Evolutionary conservation across 2,888 invertebrate genomes (phyloP).

Genomic region (Drosophila picticornis): DNA sequence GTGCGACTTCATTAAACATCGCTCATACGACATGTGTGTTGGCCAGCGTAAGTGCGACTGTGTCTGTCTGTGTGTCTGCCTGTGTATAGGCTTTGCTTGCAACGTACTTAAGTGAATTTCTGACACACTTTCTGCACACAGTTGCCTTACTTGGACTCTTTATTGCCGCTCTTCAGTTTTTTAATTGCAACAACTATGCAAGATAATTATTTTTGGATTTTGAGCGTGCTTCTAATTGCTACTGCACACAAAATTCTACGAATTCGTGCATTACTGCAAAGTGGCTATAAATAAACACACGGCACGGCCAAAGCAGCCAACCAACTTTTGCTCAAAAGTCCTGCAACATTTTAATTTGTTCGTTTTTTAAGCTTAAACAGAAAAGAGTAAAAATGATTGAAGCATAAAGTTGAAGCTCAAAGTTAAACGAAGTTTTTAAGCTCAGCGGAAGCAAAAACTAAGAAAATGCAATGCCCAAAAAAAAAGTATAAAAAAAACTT

Average conservation of each 20-base stretch:
- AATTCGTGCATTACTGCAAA: conserved; percentile 35
- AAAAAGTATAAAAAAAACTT: conserved; percentile 17
- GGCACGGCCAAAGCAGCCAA: conserved; percentile 12
- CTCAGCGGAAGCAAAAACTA: conserved; percentile 13
- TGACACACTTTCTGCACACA: conserved; percentile 48
- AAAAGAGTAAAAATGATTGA: conserved; percentile 55
- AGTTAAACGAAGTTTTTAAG: conserved; percentile 61
- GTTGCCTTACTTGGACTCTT: conserved; percentile 23
- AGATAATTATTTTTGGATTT: conserved; percentile 32
- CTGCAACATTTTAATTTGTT: conserved; percentile 24
- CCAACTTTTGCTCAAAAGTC: conserved; percentile 47
- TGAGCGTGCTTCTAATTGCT: conserved; percentile 58
- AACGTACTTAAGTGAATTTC: conserved; percentile 53
- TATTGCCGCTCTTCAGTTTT: conserved; percentile 10
- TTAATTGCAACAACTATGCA: conserved; percentile 42
- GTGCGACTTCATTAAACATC: conserved; percentile 67
- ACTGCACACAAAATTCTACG: conserved; percentile 49
- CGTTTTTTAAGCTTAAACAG: conserved; percentile 13
- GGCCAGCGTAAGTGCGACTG: neutral
- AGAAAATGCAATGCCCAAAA: conserved; percentile 21
- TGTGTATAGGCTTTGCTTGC: conserved; percentile 5
- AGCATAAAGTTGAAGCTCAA: conserved; percentile 56
- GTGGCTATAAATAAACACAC: conserved; percentile 64
- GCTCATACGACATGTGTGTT: conserved; percentile 62
- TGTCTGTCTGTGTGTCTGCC: conserved; percentile 3